Evolutionary conservation across 2,113 vertebrate genomes (phyloP).

Genomic region (Hyla sarda): DNA sequence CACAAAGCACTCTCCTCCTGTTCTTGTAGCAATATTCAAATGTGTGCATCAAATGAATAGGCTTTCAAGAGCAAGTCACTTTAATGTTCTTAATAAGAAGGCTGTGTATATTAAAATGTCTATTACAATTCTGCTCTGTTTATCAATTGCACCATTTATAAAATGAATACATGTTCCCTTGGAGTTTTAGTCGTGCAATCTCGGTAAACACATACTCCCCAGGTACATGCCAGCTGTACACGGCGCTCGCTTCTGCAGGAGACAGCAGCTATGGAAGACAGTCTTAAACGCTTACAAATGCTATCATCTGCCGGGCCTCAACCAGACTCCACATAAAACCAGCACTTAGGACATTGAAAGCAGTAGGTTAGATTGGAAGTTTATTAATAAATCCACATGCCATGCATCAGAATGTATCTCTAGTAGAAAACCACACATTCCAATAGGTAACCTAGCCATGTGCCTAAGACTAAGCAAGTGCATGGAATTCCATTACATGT

Average conservation of each 20-base stretch:
- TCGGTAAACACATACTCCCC: constrained; percentile 8
- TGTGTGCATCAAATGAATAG: constrained; percentile 51
- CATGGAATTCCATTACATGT: too few relatives aligned
- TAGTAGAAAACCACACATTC: too few relatives aligned
- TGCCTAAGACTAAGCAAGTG: too few relatives aligned
- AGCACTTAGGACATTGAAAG: not conserved
- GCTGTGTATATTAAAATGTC: constrained; percentile 44
- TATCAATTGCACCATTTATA: constrained; percentile 29
- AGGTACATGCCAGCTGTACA: not conserved
- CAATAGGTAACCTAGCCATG: too few relatives aligned
- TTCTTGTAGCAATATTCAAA: constrained; percentile 11
- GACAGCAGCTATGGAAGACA: not conserved
- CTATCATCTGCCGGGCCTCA: not conserved
- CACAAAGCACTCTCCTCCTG: not conserved
- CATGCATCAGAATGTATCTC: not conserved
- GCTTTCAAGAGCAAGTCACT: constrained; percentile 37
- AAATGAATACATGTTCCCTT: constrained; percentile 27
- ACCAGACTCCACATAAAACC: not conserved
- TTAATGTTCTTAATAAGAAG: constrained; percentile 40
- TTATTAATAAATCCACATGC: not conserved
- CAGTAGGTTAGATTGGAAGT: not conserved
- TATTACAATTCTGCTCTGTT: constrained; percentile 26
- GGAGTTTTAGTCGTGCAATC: constrained; percentile 1
- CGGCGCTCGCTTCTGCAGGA: not conserved
- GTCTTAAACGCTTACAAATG: not conserved